These are phyloP conservation scores for Tetramorium simillimum DNA, from an alignment of 1,140 invertebrate genomes.

Conservation along the genomic window DNA sequence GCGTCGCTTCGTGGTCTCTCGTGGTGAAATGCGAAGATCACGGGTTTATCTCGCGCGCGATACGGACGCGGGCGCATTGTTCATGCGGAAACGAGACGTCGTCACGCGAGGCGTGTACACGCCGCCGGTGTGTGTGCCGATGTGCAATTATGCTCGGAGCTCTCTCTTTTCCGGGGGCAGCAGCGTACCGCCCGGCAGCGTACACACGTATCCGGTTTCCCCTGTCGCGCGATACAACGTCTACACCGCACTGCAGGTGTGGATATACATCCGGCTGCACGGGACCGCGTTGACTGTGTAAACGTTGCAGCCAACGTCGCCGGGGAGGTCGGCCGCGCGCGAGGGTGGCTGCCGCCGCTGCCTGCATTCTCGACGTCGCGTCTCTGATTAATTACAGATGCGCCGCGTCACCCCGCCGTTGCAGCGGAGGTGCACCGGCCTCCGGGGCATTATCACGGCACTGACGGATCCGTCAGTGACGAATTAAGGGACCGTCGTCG, in stretches of 20 bases:
- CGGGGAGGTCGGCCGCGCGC: constrained; percentile 13
- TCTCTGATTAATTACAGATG: constrained; percentile 80
- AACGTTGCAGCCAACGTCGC: constrained; percentile 47
- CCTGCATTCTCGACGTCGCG: constrained; percentile 61
- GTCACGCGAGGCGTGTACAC: background rate
- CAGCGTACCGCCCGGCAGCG: background rate
- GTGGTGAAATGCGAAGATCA: background rate
- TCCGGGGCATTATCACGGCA: constrained; percentile 60
- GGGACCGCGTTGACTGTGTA: constrained; percentile 56
- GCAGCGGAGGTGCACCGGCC: constrained; percentile 40
- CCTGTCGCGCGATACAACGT: background rate
- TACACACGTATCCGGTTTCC: constrained; percentile 25
- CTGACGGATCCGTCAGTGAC: constrained; percentile 66
- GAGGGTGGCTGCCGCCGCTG: background rate
- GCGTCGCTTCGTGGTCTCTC: background rate
- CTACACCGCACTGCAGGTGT: background rate
- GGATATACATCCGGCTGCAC: constrained; percentile 5
- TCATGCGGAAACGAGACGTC: constrained; percentile 22
- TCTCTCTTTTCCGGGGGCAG: constrained; percentile 35
- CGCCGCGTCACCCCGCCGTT: constrained; percentile 59
- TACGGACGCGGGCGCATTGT: background rate
- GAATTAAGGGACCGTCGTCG: constrained; percentile 65
- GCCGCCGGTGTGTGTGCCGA: background rate
- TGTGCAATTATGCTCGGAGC: constrained; percentile 35
- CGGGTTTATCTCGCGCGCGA: background rate